Evolutionary conservation across 2,888 invertebrate genomes (phyloP).

Genomic region (Athetis lepigone): DNA sequence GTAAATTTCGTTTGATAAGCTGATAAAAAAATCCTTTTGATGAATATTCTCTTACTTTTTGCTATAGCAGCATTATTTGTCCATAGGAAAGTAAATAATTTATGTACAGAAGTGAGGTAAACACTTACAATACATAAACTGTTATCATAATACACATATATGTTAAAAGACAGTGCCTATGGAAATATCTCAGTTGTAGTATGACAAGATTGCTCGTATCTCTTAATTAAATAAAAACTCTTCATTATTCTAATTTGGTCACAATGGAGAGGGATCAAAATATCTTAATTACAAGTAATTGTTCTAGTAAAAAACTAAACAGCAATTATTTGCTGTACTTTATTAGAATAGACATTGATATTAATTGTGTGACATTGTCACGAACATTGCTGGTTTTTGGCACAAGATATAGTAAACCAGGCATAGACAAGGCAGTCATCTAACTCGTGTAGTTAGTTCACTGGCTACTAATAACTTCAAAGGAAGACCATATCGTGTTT

Average conservation of each 20-base stretch:
- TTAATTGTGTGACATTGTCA: conserved; percentile 32
- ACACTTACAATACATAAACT: neutral
- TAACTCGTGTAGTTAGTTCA: conserved; percentile 29
- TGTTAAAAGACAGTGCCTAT: conserved; percentile 58
- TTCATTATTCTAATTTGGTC: conserved; percentile 51
- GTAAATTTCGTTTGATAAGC: conserved; percentile 9
- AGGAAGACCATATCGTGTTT: conserved; percentile 56
- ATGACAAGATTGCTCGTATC: conserved; percentile 25
- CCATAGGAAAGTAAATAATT: neutral
- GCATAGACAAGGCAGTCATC: conserved; percentile 13
- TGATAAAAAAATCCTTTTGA: neutral
- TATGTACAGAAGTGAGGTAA: neutral
- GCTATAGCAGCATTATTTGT: neutral
- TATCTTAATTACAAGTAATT: conserved; percentile 15
- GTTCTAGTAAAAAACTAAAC: conserved; percentile 36
- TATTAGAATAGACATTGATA: conserved; percentile 33
- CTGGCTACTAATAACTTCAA: conserved; percentile 47
- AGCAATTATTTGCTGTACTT: conserved; percentile 29
- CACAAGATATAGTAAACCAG: conserved; percentile 31
- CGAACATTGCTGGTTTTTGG: conserved; percentile 42
- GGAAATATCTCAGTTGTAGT: conserved; percentile 44
- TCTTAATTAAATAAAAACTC: conserved; percentile 16
- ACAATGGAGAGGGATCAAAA: conserved; percentile 43
- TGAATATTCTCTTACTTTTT: neutral
- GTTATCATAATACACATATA: conserved; percentile 30